Conservation (phyloP, 2,888 invertebrate species). For the Epinotia demarniana region DNA sequence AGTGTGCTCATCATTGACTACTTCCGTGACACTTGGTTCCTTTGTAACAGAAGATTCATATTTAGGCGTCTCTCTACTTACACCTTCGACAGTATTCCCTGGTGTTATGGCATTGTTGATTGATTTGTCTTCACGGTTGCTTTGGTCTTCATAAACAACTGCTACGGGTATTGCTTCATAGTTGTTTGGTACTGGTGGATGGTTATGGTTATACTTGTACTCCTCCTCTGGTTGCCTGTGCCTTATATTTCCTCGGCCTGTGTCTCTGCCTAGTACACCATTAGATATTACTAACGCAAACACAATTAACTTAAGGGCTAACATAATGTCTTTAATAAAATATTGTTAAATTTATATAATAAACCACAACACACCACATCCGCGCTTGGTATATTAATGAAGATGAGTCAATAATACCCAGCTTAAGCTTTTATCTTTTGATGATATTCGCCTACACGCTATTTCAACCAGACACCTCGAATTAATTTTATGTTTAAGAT, state of each 20-base stretch:
- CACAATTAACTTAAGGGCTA: slow-evolving; percentile 47
- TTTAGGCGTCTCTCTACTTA: slow-evolving; percentile 54
- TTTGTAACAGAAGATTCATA: background rate
- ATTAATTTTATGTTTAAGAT: slow-evolving; percentile 50
- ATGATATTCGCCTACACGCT: slow-evolving; percentile 66
- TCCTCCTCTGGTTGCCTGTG: slow-evolving; percentile 31
- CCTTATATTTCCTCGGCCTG: slow-evolving; percentile 46
- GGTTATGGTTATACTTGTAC: slow-evolving; percentile 59
- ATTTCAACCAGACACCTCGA: slow-evolving; percentile 68
- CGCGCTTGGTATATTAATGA: slow-evolving; percentile 67
- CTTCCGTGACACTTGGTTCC: background rate
- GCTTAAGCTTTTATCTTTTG: slow-evolving; percentile 56
- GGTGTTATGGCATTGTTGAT: slow-evolving; percentile 14
- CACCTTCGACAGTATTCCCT: background rate
- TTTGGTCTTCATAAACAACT: slow-evolving; percentile 44
- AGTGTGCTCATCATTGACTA: background rate
- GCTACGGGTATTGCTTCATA: slow-evolving; percentile 53
- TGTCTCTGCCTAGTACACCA: slow-evolving; percentile 51
- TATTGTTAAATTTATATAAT: slow-evolving; percentile 47
- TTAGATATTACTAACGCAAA: slow-evolving; percentile 46
- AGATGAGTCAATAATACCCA: slow-evolving; percentile 62
- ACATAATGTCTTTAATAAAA: slow-evolving; percentile 42
- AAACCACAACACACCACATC: slow-evolving; percentile 60
- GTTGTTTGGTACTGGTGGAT: slow-evolving; percentile 59
- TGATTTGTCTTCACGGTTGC: slow-evolving; percentile 46